Conservation (phyloP, 2,797 vertebrate species). For the Gymnothorax reevesii region DNA sequence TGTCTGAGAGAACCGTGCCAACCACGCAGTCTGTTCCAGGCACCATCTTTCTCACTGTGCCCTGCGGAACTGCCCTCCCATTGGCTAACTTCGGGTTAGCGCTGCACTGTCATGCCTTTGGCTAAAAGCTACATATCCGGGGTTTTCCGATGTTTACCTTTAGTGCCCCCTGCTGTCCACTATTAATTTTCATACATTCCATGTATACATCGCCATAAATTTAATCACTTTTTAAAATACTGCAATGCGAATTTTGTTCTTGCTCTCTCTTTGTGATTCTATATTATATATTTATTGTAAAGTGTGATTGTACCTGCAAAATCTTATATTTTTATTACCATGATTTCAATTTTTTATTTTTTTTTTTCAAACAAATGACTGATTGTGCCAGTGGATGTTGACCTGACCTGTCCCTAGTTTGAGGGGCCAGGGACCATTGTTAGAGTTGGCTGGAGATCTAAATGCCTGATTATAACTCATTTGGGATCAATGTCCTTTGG, state of each 20-base stretch:
- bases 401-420: slow-evolving; percentile 47
- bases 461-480: background rate
- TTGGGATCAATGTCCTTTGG: background rate
- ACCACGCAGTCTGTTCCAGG: background rate
- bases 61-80: background rate
- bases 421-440: background rate
- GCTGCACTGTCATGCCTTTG: background rate
- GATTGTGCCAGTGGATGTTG: slow-evolving; percentile 56
- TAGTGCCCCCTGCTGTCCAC: slow-evolving; percentile 39
- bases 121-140: background rate
- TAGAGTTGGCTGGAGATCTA: background rate
- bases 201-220: slow-evolving; percentile 58
- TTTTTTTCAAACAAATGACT: slow-evolving; percentile 44
- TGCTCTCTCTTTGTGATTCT: slow-evolving; percentile 50
- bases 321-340: slow-evolving; percentile 69
- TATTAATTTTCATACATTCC: slow-evolving; percentile 69
- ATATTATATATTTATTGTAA: slow-evolving; percentile 71
- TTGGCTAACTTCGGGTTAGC: background rate
- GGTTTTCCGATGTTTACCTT: slow-evolving; percentile 33
- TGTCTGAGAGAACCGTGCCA: background rate
- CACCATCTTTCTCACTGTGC: background rate
- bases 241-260: slow-evolving; percentile 34
- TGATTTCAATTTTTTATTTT: slow-evolving; percentile 51
- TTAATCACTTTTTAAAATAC: slow-evolving; percentile 52
- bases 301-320: slow-evolving; percentile 66